These are phyloP conservation scores for Cynoglossus semilaevis DNA, from an alignment of 2,113 vertebrate genomes.

Conservation along the genomic window DNA sequence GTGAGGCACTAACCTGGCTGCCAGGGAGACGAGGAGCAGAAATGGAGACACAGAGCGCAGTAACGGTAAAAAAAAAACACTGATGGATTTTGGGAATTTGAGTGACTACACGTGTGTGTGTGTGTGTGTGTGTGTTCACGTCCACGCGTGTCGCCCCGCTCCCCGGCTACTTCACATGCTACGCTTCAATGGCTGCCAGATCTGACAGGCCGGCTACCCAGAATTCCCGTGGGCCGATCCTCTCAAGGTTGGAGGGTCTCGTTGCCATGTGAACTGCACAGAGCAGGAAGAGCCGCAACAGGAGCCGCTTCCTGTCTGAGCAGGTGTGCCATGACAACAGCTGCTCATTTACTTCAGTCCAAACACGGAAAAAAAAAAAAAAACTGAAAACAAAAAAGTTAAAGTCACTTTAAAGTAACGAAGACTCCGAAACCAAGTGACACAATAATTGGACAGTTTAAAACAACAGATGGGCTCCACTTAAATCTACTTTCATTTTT, in stretches of 20 bases:
- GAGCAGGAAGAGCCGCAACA: constrained; percentile 33
- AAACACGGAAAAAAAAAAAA: constrained; percentile 6
- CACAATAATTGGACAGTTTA: constrained; percentile 18
- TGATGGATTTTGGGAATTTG: constrained; percentile 60
- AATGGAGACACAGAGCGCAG: constrained; percentile 43
- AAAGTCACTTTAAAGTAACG: too few relatives aligned
- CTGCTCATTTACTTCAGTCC: constrained; percentile 29
- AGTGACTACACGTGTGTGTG: constrained; percentile 34
- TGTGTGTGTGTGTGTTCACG: constrained; percentile 16
- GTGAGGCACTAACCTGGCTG: constrained; percentile 38
- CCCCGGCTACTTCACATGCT: constrained; percentile 32
- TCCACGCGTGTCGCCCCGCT: constrained; percentile 32
- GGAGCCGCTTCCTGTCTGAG: constrained; percentile 12
- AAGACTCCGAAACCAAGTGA: not conserved
- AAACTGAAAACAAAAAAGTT: not conserved
- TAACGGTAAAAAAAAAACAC: constrained; percentile 29
- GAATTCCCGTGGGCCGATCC: constrained; percentile 53
- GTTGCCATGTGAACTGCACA: constrained; percentile 70
- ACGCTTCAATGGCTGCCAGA: constrained; percentile 63
- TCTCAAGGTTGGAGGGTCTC: constrained; percentile 60
- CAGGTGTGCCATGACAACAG: constrained; percentile 38
- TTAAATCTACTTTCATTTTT: constrained; percentile 35
- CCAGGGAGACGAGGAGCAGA: constrained; percentile 24
- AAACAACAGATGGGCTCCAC: constrained; percentile 44
- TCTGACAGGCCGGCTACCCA: constrained; percentile 68